phyloP scores from a whole-genome alignment of 2,797 vertebrate genomes.

The Enteromius anoplus region DNA sequence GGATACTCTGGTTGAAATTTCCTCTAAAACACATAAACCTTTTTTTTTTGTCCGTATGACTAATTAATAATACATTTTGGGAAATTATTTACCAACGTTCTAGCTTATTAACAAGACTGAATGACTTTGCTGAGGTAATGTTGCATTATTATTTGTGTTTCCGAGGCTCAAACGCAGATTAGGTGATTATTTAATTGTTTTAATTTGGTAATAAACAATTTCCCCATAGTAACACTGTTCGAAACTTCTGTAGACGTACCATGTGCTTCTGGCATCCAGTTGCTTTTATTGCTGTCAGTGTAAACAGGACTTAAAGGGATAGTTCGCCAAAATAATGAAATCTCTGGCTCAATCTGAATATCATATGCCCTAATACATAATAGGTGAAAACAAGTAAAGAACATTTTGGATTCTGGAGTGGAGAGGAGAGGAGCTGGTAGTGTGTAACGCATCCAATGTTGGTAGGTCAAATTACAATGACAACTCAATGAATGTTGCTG shows the following conservation, averaged over 20 bases:
- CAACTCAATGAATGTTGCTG: background rate
- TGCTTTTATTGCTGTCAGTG: background rate
- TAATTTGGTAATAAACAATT: background rate
- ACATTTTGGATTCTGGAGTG: background rate
- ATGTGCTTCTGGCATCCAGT: background rate
- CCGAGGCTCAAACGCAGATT: background rate
- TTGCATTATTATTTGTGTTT: background rate
- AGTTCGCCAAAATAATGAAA: background rate
- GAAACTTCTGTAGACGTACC: background rate
- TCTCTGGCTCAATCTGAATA: background rate
- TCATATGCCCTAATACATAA: background rate
- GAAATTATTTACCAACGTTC: background rate
- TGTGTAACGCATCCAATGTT: background rate
- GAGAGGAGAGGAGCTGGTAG: background rate
- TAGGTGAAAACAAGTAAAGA: background rate
- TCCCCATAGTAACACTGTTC: background rate
- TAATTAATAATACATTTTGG: background rate
- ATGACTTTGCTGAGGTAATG: background rate
- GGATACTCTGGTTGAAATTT: background rate
- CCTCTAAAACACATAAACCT: background rate
- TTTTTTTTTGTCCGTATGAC: background rate
- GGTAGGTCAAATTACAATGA: background rate
- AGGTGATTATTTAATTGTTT: background rate
- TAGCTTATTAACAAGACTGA: background rate
- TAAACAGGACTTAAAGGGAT: background rate